phyloP scores from a whole-genome alignment of 2,888 invertebrate species.

The Tipula confusa region DNA sequence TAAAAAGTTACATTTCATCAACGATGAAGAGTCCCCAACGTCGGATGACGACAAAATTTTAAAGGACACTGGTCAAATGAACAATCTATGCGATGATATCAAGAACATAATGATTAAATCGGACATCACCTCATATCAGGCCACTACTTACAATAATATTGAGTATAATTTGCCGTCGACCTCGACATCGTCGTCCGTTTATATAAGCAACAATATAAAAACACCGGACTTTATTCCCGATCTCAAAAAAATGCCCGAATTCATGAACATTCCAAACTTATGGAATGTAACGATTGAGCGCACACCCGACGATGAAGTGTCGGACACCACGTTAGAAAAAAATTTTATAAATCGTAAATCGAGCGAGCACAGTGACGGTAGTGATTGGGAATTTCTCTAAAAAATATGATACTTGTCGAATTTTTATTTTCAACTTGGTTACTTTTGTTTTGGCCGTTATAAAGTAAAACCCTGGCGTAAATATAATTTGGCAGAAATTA shows the following conservation, averaged over 20 bases:
- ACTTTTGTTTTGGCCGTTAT: not conserved
- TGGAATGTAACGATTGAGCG: conserved; percentile 57
- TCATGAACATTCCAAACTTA: conserved; percentile 55
- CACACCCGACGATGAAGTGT: conserved; percentile 33
- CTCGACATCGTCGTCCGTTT: conserved; percentile 3
- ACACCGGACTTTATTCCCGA: conserved; percentile 36
- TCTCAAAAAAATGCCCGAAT: conserved; percentile 46
- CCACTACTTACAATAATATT: not conserved
- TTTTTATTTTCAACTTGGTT: not conserved
- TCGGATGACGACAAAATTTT: conserved; percentile 28
- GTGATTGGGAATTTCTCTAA: conserved; percentile 49
- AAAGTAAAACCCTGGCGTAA: not conserved
- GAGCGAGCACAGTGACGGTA: conserved; percentile 35
- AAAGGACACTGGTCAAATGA: not conserved
- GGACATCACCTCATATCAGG: conserved; percentile 36
- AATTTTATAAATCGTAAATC: conserved; percentile 40
- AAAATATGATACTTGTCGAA: not conserved
- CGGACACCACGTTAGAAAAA: conserved; percentile 33
- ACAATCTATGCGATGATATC: conserved; percentile 32
- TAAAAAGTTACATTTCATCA: conserved; percentile 39
- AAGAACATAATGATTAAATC: conserved; percentile 35
- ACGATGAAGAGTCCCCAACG: conserved; percentile 33
- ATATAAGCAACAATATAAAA: not conserved
- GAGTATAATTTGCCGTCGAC: not conserved
- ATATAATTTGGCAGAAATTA: not conserved